Evolutionary conservation across 2,113 vertebrate genomes (phyloP).

Genomic region (Benitochromis conjunctus): DNA sequence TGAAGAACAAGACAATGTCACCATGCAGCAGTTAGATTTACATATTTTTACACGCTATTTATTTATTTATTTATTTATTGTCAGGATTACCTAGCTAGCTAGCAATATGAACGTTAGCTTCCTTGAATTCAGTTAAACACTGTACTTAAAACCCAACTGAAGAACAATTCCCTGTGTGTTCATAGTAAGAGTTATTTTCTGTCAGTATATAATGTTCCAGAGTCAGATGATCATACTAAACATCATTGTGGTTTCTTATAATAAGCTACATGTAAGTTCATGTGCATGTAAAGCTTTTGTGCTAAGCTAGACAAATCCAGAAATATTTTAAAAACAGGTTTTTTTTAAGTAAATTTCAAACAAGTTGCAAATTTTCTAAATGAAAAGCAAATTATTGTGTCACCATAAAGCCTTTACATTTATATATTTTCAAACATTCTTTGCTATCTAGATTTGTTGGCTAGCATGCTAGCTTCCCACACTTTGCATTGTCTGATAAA

Average conservation of each 20-base stretch:
- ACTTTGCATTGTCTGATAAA: not conserved
- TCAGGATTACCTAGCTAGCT: not conserved
- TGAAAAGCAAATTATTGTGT: not conserved
- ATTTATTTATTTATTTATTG: fast-evolving
- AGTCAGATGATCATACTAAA: not conserved
- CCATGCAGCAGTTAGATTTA: not conserved
- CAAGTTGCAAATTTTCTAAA: not conserved
- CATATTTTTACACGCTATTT: not conserved
- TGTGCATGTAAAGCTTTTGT: not conserved
- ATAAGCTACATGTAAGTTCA: too few species aligned
- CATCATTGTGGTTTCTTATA: not conserved
- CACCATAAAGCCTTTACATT: not conserved
- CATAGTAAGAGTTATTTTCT: not conserved
- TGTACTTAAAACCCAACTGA: not conserved
- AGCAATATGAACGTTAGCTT: not conserved
- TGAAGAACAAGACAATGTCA: not conserved
- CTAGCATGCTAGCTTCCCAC: not conserved
- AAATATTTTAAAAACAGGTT: not conserved
- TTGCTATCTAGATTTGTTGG: not conserved
- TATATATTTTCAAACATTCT: not conserved
- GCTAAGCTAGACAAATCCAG: not conserved
- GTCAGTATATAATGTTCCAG: not conserved
- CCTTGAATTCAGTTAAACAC: not conserved
- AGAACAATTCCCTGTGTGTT: not conserved
- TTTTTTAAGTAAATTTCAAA: not conserved